phyloP scores from a whole-genome alignment of 2,113 vertebrate species.

The Albula glossodonta region DNA sequence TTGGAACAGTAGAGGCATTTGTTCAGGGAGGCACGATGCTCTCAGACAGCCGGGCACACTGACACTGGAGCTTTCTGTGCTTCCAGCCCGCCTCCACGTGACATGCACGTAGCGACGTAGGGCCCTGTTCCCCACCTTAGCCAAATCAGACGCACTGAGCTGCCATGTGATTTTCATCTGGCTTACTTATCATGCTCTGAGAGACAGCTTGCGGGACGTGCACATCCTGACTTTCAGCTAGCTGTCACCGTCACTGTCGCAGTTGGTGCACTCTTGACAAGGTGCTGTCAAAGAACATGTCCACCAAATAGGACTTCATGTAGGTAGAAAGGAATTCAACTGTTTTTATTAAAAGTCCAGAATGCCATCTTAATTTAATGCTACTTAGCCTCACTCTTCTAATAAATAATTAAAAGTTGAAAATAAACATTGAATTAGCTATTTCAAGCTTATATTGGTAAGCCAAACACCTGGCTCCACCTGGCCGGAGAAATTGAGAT shows the following conservation, averaged over 20 bases:
- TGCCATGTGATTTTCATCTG: not conserved
- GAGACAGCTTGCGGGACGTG: not conserved
- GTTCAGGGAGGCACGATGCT: not conserved
- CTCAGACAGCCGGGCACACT: not conserved
- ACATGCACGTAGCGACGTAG: not conserved
- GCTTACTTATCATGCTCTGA: not conserved
- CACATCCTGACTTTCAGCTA: not conserved
- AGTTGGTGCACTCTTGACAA: not conserved
- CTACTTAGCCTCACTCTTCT: not conserved
- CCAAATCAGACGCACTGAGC: not conserved
- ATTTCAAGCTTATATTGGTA: too few relatives aligned
- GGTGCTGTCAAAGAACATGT: not conserved
- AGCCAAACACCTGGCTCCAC: too few relatives aligned
- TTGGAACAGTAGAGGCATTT: conserved; percentile 15
- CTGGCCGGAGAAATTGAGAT: too few relatives aligned
- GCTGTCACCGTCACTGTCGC: too few relatives aligned
- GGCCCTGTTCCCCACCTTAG: not conserved
- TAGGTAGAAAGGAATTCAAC: not conserved
- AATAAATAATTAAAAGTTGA: too few relatives aligned
- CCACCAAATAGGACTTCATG: not conserved
- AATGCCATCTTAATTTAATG: too few relatives aligned
- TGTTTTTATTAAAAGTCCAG: not conserved
- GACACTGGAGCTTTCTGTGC: not conserved
- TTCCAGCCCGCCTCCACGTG: not conserved
- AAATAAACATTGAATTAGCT: too few relatives aligned